These are phyloP conservation scores for Megaceryle alcyon DNA, from an alignment of 2,797 vertebrate species.

Conservation along the genomic window DNA sequence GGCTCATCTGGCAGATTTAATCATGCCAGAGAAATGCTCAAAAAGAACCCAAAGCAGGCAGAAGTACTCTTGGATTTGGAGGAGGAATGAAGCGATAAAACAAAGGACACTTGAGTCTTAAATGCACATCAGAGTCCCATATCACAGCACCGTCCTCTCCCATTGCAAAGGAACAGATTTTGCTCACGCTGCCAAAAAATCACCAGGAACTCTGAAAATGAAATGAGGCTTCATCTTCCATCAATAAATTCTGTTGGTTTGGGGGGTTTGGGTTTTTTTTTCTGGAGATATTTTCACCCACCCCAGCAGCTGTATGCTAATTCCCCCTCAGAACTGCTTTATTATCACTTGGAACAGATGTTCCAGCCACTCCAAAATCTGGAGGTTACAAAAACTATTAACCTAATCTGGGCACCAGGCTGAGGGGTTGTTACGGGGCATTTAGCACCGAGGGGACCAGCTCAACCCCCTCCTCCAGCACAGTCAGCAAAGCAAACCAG, in stretches of 20 bases:
- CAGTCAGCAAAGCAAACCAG: fast-evolving
- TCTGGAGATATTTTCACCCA: constrained; percentile 2
- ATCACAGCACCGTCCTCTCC: neutral
- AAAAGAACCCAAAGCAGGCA: neutral
- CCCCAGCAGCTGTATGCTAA: constrained; percentile 63
- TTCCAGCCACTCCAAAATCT: neutral
- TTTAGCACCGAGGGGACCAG: fast-evolving
- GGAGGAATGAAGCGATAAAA: neutral
- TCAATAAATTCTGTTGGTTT: neutral
- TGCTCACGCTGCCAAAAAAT: constrained; percentile 17
- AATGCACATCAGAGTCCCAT: neutral
- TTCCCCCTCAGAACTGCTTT: constrained; percentile 32
- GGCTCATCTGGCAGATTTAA: neutral
- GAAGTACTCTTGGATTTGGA: neutral
- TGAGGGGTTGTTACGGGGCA: neutral
- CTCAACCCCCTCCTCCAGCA: neutral
- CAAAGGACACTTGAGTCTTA: neutral
- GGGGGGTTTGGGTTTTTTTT: neutral
- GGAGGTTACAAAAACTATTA: constrained; percentile 68
- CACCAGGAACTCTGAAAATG: constrained; percentile 24
- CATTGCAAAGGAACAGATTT: constrained; percentile 1
- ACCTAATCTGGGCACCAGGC: neutral
- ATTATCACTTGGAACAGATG: constrained; percentile 28
- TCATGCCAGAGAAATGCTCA: neutral
- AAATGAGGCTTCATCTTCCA: constrained; percentile 37